Evolutionary conservation across 2,797 vertebrate species (phyloP), one percentile per base, ranked within the genome.

Genomic region (Liparis tanakae): DNA sequence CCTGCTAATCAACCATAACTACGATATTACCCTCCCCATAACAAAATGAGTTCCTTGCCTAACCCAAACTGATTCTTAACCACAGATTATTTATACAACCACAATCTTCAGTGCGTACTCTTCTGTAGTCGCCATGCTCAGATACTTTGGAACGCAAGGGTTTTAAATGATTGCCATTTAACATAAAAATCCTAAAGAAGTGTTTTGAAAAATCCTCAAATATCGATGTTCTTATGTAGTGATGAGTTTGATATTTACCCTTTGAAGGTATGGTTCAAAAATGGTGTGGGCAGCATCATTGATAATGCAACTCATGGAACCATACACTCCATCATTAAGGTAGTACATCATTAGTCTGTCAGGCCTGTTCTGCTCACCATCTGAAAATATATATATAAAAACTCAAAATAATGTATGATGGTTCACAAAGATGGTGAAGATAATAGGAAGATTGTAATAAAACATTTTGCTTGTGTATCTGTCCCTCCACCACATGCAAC

Each of bases 331-430:
- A 20, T 64, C 62, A 3, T 64, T 64, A 1, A 64, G 18, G 33
- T 51, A 64, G 30, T 64, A 64, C 62, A 51, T 37, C 33, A 36
- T 64, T n/a, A 5, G 20, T 50, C 46, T 50, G 33, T 13, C 62
- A 13, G 18, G 30, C 12, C 30, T 4, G 25, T 33, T 64, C 13
- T 36, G 4, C 44, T 34, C 46, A 4, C 17, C 17, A 7, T 48
- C 61, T 63, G 30, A 41, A 43, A 30, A 46, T 10, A 46, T 12
- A 62, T 7, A 33, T 3, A n/a, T n/a, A n/a, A n/a, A n/a, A n/a
- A 46, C 6, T 8, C 43, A 48, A 7, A 62, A 6, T 30, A 44
- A 61, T 9, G 25, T 30, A 30, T 30, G 4, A 30, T 30, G 25
- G 25, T 4, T 30, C 25, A 30, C 14, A 44, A 30, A 25, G 41